Evolutionary conservation across 2,888 invertebrate species (phyloP), one percentile per base, ranked within the genome.

Genomic region (Blastobasis lacticolella): DNA sequence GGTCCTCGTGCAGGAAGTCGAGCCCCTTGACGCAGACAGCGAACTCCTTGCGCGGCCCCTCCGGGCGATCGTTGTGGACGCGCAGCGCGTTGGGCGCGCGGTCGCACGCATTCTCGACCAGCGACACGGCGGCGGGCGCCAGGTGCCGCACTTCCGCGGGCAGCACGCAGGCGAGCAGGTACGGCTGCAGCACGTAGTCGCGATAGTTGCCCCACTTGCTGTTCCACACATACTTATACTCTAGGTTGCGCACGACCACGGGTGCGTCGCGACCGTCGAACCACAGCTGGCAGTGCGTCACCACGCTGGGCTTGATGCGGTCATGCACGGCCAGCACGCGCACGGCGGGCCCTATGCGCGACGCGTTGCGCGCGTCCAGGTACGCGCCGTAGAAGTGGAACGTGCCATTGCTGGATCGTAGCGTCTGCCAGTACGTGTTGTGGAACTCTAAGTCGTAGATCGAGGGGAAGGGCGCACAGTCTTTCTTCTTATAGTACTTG

Each of bases 151-250:
- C 93, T 10, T 91, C 90, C 57, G 91, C 90, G 0, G 97, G 97
- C 63, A 97, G 91, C 71, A 95, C 94, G 80, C 97, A 97, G 23
- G 96, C 95, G 59, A 95, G 92, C 62, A 97, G 89, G 76, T 96
- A 97, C 0, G 97, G 97, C 82, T 97, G 97, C 75, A 96, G 95
- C 58, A 96, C 94, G 50, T 94, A 94, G 78, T 96, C 95, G 73
- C 95, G 94, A 83, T 96, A 96, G 82, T 97, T 97, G 54, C 97
- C 97, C 97, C 97, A 97, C 79, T 96, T 96, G 66, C 93, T 93
- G 78, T 95, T 95, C 97, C 97, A 97, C 63, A 97, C 95, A 78
- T 97, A 97, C 76, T 96, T 96, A 86, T 97, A 97, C 80, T 96
- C 96, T 63, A 95, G 92, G 23, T 93, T 94, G 72, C 94, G 93